Base-by-base conservation (phyloP, 2,113 vertebrate genomes). In the Odocoileus virginianus region DNA sequence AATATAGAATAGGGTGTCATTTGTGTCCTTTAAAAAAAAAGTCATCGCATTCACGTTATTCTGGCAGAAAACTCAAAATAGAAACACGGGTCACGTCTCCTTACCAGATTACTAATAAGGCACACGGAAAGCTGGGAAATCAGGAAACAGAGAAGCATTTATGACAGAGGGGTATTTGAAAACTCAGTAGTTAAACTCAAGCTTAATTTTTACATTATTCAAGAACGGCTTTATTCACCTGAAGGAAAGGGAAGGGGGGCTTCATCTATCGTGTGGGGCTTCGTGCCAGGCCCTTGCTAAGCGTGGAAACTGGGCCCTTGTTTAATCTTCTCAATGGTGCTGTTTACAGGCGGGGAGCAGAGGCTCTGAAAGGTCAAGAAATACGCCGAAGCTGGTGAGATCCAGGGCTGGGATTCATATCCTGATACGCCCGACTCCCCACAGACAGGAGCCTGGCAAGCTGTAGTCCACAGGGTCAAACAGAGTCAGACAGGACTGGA, bases 31-130 rank as follows among this genome's bases (percentile, higher is more conserved):
- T 50, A 1, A 5, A 54, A 61, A 61, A 40, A 47, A 40, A 52
- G 28, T 36, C 47, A 43, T 7, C 27, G 2, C 40, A 61, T 60
- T 97, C 52, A 33, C 10, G 7, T 94, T 81, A 95, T 84, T 86
- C 61, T 83, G 30, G 36, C 27, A 83, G 13, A 86, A 95, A 95
- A 93, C 86, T 95, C 87, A 93, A 97, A 98, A 91, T 54, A 87
- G 58, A 92, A 91, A 45, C 58, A 55, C 64, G n/a, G 71, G 60
- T 92, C 89, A 81, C 60, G 78, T 52, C 57, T 79, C 85, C 74
- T 94, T 89, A 87, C 50, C 36, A 58, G 57, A 21, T 71, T 89
- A 16, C 83, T 76, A 87, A 91, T 27, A 91, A 97, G 55, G 12
- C 57, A 89, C 55, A 71, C 74, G 89, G 84, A 95, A 45, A 93